phyloP scores from a whole-genome alignment of 2,113 vertebrate genomes.

The Tragelaphus scriptus region DNA sequence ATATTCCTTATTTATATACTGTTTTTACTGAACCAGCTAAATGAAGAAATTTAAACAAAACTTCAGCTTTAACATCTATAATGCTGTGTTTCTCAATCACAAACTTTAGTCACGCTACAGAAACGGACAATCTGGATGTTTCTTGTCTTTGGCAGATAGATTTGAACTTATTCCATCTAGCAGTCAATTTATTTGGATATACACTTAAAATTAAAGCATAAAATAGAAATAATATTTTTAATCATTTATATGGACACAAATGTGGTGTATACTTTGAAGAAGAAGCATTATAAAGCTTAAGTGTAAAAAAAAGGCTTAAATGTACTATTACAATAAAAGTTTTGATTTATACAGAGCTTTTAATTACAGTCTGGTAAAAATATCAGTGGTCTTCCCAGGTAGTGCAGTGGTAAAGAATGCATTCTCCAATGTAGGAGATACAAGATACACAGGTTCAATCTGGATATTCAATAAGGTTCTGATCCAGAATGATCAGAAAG shows the following conservation, averaged over 20 bases:
- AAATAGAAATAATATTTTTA: background rate
- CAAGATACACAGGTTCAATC: background rate
- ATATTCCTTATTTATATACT: background rate
- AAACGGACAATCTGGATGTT: background rate
- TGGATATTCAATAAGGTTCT: fast-evolving
- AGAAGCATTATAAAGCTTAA: background rate
- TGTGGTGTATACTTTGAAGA: background rate
- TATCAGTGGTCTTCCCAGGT: background rate
- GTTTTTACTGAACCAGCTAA: background rate
- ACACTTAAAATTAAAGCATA: background rate
- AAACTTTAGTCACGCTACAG: background rate
- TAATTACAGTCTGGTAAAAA: background rate
- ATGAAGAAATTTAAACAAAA: background rate
- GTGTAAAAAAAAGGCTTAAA: background rate
- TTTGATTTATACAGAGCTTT: background rate
- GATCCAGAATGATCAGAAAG: background rate
- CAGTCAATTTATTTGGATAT: background rate
- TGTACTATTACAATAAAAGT: background rate
- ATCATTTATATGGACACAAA: background rate
- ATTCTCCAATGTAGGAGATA: background rate
- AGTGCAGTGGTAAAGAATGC: background rate
- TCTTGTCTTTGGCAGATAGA: background rate
- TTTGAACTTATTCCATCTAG: background rate
- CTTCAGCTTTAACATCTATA: background rate
- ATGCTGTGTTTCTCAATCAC: background rate